Evolutionary conservation across 2,797 vertebrate genomes (phyloP), one percentile per base, ranked within the genome.

Genomic region (Lutjanus argentimaculatus): DNA sequence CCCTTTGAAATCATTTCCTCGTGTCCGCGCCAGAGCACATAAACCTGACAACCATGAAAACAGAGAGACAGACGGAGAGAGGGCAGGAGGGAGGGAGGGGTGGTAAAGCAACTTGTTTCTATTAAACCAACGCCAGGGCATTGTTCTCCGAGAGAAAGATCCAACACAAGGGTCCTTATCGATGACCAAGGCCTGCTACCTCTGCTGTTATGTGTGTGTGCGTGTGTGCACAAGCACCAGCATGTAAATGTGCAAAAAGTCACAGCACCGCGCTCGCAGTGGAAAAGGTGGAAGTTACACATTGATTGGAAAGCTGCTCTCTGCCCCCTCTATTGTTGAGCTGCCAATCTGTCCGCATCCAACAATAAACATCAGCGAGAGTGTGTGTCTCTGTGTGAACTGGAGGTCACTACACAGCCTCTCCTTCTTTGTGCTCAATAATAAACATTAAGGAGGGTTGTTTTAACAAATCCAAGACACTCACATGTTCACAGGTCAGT

Each of bases 241-340:
- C 62, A 62, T 67, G 61, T 75, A 62, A 53, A 85, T 64, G 64
- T 19, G 55, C 51, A 75, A 75, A 45, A 64, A 79, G 61, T 40
- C 52, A 58, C 19, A 22, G 45, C 40, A 40, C 30, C 53, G 22
- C 15, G 40, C 19, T 73, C 0, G 3, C 57, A 21, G 42, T 74
- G 57, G 72, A 70, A 74, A 83, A 82, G 79, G 65, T 82, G 79
- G 79, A 78, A 82, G 72, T 79, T 48, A 16, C 58, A 22, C 84
- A 76, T 77, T 76, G 84, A 88, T 89, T 85, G 86, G 55, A 86
- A 85, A 62, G 22, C 57, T 73, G 70, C 82, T 75, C 85, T 82
- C 67, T 80, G 77, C 56, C 65, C 66, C 25, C 36, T 73, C 79
- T 57, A 79, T 88, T 91, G 85, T 88, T 72, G 21, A 81, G 72